Evolutionary conservation across 2,888 invertebrate genomes (phyloP), one percentile per base, ranked within the genome.

Genomic region (Drosophila nr. perissopoda): DNA sequence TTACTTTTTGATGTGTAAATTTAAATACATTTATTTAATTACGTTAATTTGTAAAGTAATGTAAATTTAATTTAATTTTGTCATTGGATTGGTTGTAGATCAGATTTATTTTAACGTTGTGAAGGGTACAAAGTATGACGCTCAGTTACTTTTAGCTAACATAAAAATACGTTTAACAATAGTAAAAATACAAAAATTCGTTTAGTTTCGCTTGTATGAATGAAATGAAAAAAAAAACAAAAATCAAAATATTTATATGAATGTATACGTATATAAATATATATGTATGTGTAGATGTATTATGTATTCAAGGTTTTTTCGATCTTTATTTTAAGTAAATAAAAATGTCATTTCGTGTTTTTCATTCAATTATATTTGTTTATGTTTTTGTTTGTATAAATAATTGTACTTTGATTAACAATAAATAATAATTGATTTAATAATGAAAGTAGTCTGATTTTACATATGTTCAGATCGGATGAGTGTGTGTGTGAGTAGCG

Each of bases 71-170:
- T 83, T 74, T 80, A 88, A 76, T 88, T 87, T 89, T 83, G 64
- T 74, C 65, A 73, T 77, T 89, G 80, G 69, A 66, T 80, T 78
- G 78, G 70, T 76, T 85, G 83, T 89, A 83, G 70, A 90, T 90
- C 87, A 88, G 56, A 73, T 87, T 86, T 80, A 87, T 76, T 78
- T 71, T 69, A 76, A 87, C 69, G 68, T 72, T 87, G 69, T 77
- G 58, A 75, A 74, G 86, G 86, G 89, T 87, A 87, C 86, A 85
- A 74, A 78, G 90, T 86, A 84, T 89, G 78, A 82, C 88, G 86
- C 86, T 90, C 80, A 73, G 67, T 72, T 86, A 81, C 75, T 63
- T 80, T 82, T 81, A 82, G 87, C 83, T 83, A 89, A 88, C 88
- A 91, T 89, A 86, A 90, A 82, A 83, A 90, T 83, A 74, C 72